These are phyloP conservation scores for Sialis lutaria DNA, from an alignment of 2,888 invertebrate species.

Conservation along the genomic window DNA sequence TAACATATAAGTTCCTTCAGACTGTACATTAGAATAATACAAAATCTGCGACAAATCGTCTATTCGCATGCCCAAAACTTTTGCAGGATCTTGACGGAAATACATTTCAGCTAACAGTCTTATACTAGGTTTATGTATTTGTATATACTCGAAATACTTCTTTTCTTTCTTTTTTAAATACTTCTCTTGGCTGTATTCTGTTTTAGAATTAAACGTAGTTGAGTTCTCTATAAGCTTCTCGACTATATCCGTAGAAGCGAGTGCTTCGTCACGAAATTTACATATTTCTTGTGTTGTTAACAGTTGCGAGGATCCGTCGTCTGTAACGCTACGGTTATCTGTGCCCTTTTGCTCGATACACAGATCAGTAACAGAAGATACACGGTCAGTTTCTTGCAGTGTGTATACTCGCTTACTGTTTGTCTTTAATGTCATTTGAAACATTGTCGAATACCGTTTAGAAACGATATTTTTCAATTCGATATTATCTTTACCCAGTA, in stretches of 20 bases:
- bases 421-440: constrained; percentile 50
- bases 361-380: constrained; percentile 39
- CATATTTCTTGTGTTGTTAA: constrained; percentile 70
- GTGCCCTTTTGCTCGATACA: constrained; percentile 47
- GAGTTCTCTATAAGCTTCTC: constrained; percentile 80
- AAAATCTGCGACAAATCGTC: constrained; percentile 84
- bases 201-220: constrained; percentile 76
- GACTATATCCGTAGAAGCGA: constrained; percentile 67
- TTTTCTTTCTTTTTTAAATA: constrained; percentile 90
- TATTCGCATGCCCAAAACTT: constrained; percentile 59
- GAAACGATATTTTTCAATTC: constrained; percentile 48
- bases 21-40: constrained; percentile 61
- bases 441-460: constrained; percentile 53
- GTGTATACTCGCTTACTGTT: constrained; percentile 31
- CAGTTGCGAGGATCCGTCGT: constrained; percentile 65
- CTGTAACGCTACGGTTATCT: constrained; percentile 73
- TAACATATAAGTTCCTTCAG: constrained; percentile 58
- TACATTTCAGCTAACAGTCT: constrained; percentile 71
- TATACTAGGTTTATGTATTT: constrained; percentile 63
- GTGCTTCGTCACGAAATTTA: constrained; percentile 55
- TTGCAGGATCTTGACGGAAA: constrained; percentile 58
- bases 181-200: constrained; percentile 84
- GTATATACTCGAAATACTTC: constrained; percentile 76
- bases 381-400: constrained; percentile 33
- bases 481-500: constrained; percentile 51